Conservation (phyloP, 2,888 invertebrate genomes). For the Deilephila elpenor region DNA sequence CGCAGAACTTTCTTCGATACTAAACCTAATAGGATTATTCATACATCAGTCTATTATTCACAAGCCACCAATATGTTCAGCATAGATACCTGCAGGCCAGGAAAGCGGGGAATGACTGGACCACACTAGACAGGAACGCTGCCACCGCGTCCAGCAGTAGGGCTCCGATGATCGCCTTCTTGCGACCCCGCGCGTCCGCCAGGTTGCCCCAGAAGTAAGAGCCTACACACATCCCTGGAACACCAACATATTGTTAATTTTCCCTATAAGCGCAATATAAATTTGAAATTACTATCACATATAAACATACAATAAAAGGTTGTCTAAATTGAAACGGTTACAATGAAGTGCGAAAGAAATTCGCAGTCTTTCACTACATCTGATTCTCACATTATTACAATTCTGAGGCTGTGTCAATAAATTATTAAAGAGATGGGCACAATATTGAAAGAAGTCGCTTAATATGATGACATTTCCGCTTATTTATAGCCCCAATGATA, state of each 20-base stretch:
- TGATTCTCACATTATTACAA: no score
- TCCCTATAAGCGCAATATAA: not conserved
- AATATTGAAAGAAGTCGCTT: no score
- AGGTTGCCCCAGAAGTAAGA: constrained; percentile 89
- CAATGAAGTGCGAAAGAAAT: no score
- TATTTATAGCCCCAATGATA: no score
- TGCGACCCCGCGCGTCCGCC: constrained; percentile 87
- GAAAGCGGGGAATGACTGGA: constrained; percentile 84
- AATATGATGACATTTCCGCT: no score
- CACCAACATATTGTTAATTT: not conserved
- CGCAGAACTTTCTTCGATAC: no score
- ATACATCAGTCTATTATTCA: not conserved
- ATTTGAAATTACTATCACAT: no score
- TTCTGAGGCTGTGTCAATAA: no score
- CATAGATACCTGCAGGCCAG: constrained; percentile 81
- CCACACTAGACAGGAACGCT: constrained; percentile 84
- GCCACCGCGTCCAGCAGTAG: constrained; percentile 84
- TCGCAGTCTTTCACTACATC: no score
- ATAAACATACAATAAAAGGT: no score
- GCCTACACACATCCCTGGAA: constrained; percentile 87
- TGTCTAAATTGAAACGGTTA: no score
- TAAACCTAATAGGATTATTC: not conserved
- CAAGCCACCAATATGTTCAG: not conserved
- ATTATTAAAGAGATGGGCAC: no score
- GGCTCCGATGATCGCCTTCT: constrained; percentile 87